Conservation (phyloP, 2,888 invertebrate genomes). For the Dascillus cervinus region DNA sequence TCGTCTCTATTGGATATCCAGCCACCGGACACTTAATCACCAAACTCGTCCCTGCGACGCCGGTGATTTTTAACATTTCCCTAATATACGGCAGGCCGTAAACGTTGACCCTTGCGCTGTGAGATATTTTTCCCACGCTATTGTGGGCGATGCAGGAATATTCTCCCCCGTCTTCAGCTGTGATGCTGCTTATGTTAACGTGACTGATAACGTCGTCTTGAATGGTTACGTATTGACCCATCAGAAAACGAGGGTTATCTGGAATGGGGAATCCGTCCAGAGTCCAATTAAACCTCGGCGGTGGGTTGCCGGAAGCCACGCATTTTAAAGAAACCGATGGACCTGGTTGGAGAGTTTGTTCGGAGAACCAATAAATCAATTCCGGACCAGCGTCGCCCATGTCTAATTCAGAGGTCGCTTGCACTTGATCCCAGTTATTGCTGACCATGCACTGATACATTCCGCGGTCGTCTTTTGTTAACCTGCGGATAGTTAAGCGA, state of each 20-base stretch:
- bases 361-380: slow-evolving; percentile 84
- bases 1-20: slow-evolving; percentile 79
- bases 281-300: slow-evolving; percentile 87
- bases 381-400: slow-evolving; percentile 85
- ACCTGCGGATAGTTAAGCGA: slow-evolving; percentile 48
- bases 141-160: slow-evolving; percentile 82
- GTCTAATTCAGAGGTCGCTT: slow-evolving; percentile 72
- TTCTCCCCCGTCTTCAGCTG: slow-evolving; percentile 85
- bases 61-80: slow-evolving; percentile 82
- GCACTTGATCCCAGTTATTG: slow-evolving; percentile 77
- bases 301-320: slow-evolving; percentile 90
- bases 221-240: slow-evolving; percentile 85
- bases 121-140: slow-evolving; percentile 70
- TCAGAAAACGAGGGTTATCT: slow-evolving; percentile 65
- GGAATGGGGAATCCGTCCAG: slow-evolving; percentile 73
- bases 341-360: slow-evolving; percentile 86
- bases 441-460: slow-evolving; percentile 88
- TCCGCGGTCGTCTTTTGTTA: slow-evolving; percentile 77
- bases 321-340: slow-evolving; percentile 88
- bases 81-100: slow-evolving; percentile 81
- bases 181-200: slow-evolving; percentile 80
- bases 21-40: slow-evolving; percentile 85
- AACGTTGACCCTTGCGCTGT: slow-evolving; percentile 80
- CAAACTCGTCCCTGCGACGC: slow-evolving; percentile 76
- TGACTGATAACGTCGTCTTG: slow-evolving; percentile 91